These are phyloP conservation scores for Amblyjoppa fuscipennis DNA, from an alignment of 2,888 invertebrate species.

Conservation along the genomic window DNA sequence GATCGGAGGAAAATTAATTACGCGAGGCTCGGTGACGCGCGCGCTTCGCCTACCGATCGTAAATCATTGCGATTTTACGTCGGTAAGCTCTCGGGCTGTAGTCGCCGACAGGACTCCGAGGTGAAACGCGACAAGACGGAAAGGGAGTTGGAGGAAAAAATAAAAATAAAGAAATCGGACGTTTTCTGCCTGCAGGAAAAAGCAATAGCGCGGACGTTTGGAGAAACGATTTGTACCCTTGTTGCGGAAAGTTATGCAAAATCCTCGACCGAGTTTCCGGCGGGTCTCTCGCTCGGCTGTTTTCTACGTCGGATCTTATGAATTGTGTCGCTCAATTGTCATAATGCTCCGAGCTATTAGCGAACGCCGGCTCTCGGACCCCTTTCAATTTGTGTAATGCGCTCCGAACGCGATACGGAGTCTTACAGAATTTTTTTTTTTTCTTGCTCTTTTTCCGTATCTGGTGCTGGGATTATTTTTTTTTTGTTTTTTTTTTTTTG, in stretches of 20 bases:
- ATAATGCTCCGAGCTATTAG: slow-evolving; percentile 77
- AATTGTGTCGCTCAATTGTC: slow-evolving; percentile 76
- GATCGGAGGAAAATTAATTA: slow-evolving; percentile 65
- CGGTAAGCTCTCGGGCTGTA: slow-evolving; percentile 31
- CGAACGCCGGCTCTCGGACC: slow-evolving; percentile 30
- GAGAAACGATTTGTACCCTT: not conserved
- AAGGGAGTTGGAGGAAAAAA: not conserved
- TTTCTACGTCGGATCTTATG: slow-evolving; percentile 70
- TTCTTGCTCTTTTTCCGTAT: slow-evolving; percentile 45
- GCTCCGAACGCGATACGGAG: slow-evolving; percentile 62
- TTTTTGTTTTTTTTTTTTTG: not conserved
- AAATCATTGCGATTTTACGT: slow-evolving; percentile 63
- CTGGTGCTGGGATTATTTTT: too few species aligned
- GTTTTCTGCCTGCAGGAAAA: not conserved
- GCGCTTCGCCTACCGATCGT: slow-evolving; percentile 44
- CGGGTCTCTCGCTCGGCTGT: slow-evolving; percentile 20
- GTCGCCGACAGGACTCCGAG: not conserved
- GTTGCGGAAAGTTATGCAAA: slow-evolving; percentile 2
- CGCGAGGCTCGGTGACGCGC: slow-evolving; percentile 41
- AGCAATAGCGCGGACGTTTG: not conserved
- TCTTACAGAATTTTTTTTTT: slow-evolving; percentile 64
- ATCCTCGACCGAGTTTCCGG: slow-evolving; percentile 24
- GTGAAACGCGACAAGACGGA: slow-evolving; percentile 2
- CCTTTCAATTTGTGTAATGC: slow-evolving; percentile 78
- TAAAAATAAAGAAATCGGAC: not conserved